phyloP scores from a whole-genome alignment of 1,140 invertebrate species.

The Nixonia krombeini region DNA sequence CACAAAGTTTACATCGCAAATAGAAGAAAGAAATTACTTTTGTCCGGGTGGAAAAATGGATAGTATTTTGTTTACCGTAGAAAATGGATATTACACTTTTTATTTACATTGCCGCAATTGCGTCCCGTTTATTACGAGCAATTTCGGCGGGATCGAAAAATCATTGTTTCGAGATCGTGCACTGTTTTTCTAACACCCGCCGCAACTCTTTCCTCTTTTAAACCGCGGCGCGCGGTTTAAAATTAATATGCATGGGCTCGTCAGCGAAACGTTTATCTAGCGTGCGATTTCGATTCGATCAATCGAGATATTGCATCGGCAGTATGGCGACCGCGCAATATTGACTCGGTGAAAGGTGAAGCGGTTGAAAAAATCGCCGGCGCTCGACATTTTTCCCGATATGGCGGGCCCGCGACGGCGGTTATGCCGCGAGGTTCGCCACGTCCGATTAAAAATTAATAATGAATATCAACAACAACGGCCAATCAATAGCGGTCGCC shows the following conservation, averaged over 20 bases:
- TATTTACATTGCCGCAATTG: conserved; percentile 61
- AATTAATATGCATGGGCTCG: conserved; percentile 71
- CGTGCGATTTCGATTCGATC: conserved; percentile 71
- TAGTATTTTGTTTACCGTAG: conserved; percentile 21
- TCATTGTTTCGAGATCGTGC: conserved; percentile 56
- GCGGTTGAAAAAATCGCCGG: conserved; percentile 7
- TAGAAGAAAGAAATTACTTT: conserved; percentile 15
- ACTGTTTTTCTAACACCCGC: conserved; percentile 31
- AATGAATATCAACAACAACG: conserved; percentile 65
- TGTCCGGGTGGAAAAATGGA: conserved; percentile 12
- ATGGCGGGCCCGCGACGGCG: no score
- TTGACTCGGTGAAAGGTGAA: conserved; percentile 49
- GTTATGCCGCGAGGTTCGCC: no score
- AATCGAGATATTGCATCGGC: conserved; percentile 63
- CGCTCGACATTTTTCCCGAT: neutral
- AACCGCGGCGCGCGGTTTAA: conserved; percentile 59
- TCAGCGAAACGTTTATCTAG: conserved; percentile 69
- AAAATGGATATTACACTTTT: conserved; percentile 37
- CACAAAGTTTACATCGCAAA: conserved; percentile 27
- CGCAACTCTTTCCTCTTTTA: conserved; percentile 25
- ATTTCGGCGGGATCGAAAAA: conserved; percentile 62
- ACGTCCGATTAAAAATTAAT: conserved; percentile 72
- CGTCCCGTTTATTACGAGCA: conserved; percentile 60
- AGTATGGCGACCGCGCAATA: conserved; percentile 42
- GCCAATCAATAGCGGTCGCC: conserved; percentile 21